Conservation (phyloP, 2,113 vertebrate genomes). For the Etheostoma cragini region DNA sequence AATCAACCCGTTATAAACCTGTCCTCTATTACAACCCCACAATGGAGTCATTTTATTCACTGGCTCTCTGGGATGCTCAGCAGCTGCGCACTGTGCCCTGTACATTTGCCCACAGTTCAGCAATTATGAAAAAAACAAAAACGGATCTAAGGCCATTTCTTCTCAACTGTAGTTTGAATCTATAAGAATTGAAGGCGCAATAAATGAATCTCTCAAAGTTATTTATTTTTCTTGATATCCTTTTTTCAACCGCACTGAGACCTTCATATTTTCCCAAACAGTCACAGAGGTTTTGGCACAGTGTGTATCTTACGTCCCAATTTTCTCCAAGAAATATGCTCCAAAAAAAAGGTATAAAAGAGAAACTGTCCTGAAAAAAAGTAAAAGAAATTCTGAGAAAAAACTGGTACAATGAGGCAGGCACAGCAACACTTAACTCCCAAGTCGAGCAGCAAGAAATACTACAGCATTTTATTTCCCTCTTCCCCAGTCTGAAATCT, state of each 20-base stretch:
- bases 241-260: neutral
- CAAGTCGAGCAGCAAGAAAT: constrained; percentile 57
- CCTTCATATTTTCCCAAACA: constrained; percentile 13
- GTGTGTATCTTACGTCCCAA: neutral
- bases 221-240: neutral
- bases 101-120: constrained; percentile 17
- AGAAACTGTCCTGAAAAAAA: constrained; percentile 19
- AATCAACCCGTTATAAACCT: constrained; percentile 49
- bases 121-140: constrained; percentile 15
- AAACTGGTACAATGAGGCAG: neutral
- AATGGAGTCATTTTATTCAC: constrained; percentile 53
- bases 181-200: neutral
- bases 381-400: constrained; percentile 9
- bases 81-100: neutral
- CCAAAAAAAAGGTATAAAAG: constrained; percentile 14
- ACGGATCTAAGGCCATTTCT: constrained; percentile 14
- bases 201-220: neutral
- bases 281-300: constrained; percentile 6
- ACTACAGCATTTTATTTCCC: constrained; percentile 72
- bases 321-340: neutral
- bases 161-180: constrained; percentile 16
- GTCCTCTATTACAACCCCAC: constrained; percentile 53
- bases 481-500: constrained; percentile 65
- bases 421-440: constrained; percentile 52
- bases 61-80: constrained; percentile 25